Base-by-base conservation (phyloP, 2,888 invertebrate genomes). In the Melinopterus prodromus region DNA sequence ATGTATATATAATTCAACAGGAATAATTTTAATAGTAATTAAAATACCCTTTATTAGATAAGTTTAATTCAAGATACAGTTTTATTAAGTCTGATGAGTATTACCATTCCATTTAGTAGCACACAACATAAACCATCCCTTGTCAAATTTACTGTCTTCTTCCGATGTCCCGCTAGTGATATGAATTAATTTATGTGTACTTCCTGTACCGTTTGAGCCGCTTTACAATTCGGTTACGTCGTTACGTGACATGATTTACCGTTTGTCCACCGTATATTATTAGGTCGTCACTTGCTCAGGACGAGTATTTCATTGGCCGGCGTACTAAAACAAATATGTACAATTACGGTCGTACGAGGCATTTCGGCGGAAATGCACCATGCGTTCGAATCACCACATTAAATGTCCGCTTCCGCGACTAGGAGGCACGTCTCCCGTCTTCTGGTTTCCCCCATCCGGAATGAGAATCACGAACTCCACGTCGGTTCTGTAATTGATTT, bases 301-400 rank as follows among this genome's bases (percentile, higher is more conserved):
- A 53, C 53, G 53, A 4, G 53, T 53, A 12, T 53, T 53, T 53
- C 53, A 26, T 74, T 74, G 74, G 35, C 37, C 36, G 35, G 74
- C 35, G 37, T 38, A 76, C 38, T 69, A 53, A 76, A 76, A 74
- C 26, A 80, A 78, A 78, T 69, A 70, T 75, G 76, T 76, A 80
- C 78, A 76, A 78, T 80, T 80, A 80, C 76, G 74, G 74, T 78
- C 38, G 78, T 71, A 75, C 78, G 78, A 70, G 76, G 74, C 71
- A 78, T 75, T 53, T 78, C 78, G 71, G 79, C 77, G 79, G 79
- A 81, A 79, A 80, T 76, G 80, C 78, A 76, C 70, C 78, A 37
- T 77, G 81, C 79, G 77, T 80, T 77, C 77, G 75, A 79, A 79
- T 81, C 76, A 69, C 69, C 79, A 77, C 77, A 53, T 79, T 79